Evolutionary conservation across 2,797 vertebrate species (phyloP).

Genomic region (Sebastes taczanowskii): DNA sequence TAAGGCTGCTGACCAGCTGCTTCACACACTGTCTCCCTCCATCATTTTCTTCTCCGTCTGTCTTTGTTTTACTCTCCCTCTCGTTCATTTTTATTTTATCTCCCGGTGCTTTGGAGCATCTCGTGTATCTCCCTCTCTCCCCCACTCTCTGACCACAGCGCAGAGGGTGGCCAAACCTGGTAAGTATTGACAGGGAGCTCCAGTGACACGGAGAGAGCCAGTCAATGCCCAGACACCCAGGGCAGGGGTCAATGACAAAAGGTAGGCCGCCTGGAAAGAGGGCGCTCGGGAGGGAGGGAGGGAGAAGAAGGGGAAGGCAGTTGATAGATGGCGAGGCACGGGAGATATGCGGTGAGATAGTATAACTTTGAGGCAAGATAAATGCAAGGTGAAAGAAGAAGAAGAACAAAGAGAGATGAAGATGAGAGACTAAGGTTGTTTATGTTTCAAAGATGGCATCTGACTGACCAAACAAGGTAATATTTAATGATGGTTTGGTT

Average conservation of each 20-base stretch:
- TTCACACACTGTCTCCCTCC: constrained; percentile 45
- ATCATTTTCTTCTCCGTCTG: constrained; percentile 55
- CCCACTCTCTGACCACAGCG: constrained; percentile 79
- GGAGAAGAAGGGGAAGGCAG: constrained; percentile 31
- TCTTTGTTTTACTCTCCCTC: constrained; percentile 60
- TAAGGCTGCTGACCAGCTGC: constrained; percentile 37
- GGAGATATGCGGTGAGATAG: constrained; percentile 66
- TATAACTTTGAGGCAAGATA: constrained; percentile 54
- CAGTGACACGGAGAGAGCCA: constrained; percentile 82
- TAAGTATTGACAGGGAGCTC: constrained; percentile 87
- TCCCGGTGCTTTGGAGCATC: constrained; percentile 62
- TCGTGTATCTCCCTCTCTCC: constrained; percentile 63
- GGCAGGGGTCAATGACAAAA: constrained; percentile 85
- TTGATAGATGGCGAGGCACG: constrained; percentile 61
- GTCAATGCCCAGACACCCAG: constrained; percentile 82
- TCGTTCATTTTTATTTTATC: constrained; percentile 72
- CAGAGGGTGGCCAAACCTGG: constrained; percentile 84
- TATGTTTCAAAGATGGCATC: constrained; percentile 3
- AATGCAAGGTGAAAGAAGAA: constrained; percentile 58
- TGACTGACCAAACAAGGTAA: not conserved
- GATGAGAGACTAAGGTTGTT: not conserved
- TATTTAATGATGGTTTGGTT: not conserved
- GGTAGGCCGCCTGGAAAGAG: constrained; percentile 72
- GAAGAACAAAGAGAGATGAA: constrained; percentile 27
- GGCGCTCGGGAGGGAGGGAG: constrained; percentile 19